Evolutionary conservation across 2,888 invertebrate genomes (phyloP), one percentile per base, ranked within the genome.

Genomic region (Dromius quadrimaculatus): DNA sequence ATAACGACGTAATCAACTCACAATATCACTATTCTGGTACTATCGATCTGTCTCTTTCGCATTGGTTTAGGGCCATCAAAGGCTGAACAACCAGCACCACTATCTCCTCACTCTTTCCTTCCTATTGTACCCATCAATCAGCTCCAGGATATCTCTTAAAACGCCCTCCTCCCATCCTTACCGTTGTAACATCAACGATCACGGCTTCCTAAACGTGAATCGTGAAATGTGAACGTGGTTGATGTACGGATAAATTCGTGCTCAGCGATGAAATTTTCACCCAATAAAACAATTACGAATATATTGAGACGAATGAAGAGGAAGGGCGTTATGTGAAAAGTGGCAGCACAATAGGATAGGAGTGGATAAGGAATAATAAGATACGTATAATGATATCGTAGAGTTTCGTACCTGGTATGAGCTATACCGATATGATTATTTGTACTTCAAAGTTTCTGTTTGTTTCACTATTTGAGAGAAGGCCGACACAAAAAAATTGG

Each of bases 221-320:
- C n/a, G n/a, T n/a, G n/a, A n/a, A n/a, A n/a, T n/a, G n/a, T n/a
- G n/a, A 28, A 28, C 28, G 28, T 8, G 28, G 47, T 13, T 47
- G 47, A 23, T 47, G 47, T n/a, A 47, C 47, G 50, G 23, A 15
- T 3, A 28, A 54, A 54, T 54, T 54, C 50, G 28, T n/a, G n/a
- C n/a, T n/a, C n/a, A n/a, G 73, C 69, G 74, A 47, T 65, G 73
- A 73, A 59, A 73, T 74, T 74, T 74, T 74, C 74, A 73, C 74
- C 74, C 73, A 74, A 74, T 74, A 74, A 74, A 74, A 74, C 73
- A 74, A 74, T 74, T 73, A 74, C 72, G 72, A 73, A 74, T 74
- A 71, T 73, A 73, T 73, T 59, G 50, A 28, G 9, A 28, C 23
- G 50, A 23, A 28, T 54, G 50, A 32, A 28, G n/a, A 9, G 11